Conservation (phyloP, 2,113 vertebrate genomes). For the Daphoenositta chrysoptera region DNA sequence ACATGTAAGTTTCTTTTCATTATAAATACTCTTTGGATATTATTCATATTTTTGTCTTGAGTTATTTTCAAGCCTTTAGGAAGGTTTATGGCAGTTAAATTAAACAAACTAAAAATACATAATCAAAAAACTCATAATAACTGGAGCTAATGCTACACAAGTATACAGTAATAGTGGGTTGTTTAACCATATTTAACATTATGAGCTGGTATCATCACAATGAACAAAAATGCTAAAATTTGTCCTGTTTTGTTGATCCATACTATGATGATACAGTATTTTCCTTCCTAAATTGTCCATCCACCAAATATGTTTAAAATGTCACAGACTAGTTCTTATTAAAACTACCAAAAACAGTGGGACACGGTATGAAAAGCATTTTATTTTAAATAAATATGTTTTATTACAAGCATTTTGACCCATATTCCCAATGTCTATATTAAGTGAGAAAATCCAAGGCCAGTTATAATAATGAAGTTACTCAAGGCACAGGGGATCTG, state of each 20-base stretch:
- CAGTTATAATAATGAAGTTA: background rate
- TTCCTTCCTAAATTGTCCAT: background rate
- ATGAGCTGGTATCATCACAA: accelerated
- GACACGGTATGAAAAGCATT: background rate
- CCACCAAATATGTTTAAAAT: background rate
- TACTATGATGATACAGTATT: background rate
- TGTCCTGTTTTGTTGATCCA: background rate
- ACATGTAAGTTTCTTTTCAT: background rate
- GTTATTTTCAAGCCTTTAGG: background rate
- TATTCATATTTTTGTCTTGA: background rate
- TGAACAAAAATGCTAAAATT: background rate
- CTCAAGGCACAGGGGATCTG: background rate
- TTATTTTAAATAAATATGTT: background rate
- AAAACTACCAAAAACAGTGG: background rate
- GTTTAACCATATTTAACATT: background rate
- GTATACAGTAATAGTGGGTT: background rate
- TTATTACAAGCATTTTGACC: background rate
- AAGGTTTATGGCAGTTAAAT: background rate
- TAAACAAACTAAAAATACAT: background rate
- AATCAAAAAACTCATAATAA: background rate
- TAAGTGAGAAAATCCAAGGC: background rate
- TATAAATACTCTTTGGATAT: background rate
- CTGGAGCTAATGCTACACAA: background rate
- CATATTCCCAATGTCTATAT: background rate
- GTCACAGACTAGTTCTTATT: background rate